Evolutionary conservation across 2,888 invertebrate species (phyloP).

Genomic region (Electrophaes corylata): DNA sequence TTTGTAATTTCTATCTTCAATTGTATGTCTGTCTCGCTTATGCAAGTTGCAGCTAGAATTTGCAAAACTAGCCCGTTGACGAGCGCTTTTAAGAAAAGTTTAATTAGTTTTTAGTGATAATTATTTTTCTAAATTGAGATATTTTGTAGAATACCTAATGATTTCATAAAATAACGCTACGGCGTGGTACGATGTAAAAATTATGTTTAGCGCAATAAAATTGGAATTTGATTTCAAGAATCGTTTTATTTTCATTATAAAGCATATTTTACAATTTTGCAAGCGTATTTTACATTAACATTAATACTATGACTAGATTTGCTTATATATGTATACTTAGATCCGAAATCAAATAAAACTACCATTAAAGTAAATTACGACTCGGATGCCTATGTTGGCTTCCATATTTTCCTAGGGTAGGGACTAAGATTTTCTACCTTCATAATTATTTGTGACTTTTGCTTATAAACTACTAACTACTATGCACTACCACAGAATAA

Average conservation of each 20-base stretch:
- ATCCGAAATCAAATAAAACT: no score
- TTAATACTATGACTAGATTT: no score
- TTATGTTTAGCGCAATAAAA: conserved; percentile 71
- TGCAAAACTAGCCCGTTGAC: neutral
- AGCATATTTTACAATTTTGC: conserved; percentile 4
- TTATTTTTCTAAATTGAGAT: conserved; percentile 5
- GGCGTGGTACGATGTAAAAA: conserved; percentile 54
- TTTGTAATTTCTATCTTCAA: neutral
- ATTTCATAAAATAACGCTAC: conserved; percentile 32
- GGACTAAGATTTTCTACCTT: no score
- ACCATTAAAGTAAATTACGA: no score
- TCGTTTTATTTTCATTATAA: conserved; percentile 49
- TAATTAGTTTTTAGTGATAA: neutral
- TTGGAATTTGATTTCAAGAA: conserved; percentile 63
- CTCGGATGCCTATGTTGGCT: no score
- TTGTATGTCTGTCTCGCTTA: no score
- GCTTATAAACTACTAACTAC: no score
- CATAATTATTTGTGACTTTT: no score
- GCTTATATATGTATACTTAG: neutral
- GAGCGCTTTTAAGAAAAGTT: neutral
- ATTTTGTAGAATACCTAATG: conserved; percentile 20
- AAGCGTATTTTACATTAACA: neutral
- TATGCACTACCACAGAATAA: no score
- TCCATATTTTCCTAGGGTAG: no score
- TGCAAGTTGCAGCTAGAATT: neutral